These are phyloP conservation scores for Thalpophila matura DNA, from an alignment of 2,888 invertebrate genomes.

Conservation along the genomic window DNA sequence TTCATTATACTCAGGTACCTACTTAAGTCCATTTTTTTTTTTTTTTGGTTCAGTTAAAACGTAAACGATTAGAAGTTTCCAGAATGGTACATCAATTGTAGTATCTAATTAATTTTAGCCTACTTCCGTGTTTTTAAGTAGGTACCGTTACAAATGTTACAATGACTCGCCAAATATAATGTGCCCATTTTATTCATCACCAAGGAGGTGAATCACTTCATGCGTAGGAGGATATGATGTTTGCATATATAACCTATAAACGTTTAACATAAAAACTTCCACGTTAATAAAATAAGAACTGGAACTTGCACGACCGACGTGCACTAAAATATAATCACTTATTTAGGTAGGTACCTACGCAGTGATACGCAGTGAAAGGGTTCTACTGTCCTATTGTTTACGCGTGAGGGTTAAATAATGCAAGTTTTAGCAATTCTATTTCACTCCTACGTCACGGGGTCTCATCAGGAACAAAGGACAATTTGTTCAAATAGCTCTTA, in stretches of 20 bases:
- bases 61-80: constrained; percentile 35
- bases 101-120: constrained; percentile 48
- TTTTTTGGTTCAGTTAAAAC: neutral
- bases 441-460: too few species aligned
- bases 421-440: neutral
- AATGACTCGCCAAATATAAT: constrained; percentile 66
- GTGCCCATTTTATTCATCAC: constrained; percentile 63
- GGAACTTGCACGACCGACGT: constrained; percentile 8
- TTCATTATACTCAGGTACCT: too few species aligned
- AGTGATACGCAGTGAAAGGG: too few species aligned
- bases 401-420: neutral
- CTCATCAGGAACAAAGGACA: too few species aligned
- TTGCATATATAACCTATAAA: constrained; percentile 42
- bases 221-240: constrained; percentile 63
- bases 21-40: too few species aligned
- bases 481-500: too few species aligned
- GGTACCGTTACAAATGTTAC: constrained; percentile 62
- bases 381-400: neutral
- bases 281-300: constrained; percentile 32
- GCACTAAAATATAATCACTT: neutral
- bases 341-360: too few species aligned
- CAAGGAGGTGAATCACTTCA: constrained; percentile 66
- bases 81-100: constrained; percentile 49
- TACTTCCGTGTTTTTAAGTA: constrained; percentile 59
- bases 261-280: constrained; percentile 39